Evolutionary conservation across 2,797 vertebrate genomes (phyloP), one percentile per base, ranked within the genome.

Genomic region (Sylvia borin): DNA sequence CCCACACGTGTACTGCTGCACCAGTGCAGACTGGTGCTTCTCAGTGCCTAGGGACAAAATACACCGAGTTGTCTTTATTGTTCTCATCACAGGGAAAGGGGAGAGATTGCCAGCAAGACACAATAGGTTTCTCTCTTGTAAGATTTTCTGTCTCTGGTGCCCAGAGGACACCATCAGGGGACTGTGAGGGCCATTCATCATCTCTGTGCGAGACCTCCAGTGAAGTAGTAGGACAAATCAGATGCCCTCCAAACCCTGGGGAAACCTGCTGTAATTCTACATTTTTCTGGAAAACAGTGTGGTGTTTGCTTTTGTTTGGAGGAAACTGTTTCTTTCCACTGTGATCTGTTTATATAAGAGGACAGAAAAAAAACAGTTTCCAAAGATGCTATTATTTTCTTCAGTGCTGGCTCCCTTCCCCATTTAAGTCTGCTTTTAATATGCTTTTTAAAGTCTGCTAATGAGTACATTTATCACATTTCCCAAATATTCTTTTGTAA

Each of bases 1-100:
- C 22, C 29, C 21, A 13, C 27, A 13, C 1, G 0, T 3, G 17
- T 11, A 10, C 14, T 19, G 51, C 38, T 54, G 14, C 58, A 8
- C 5, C n/a, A 50, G 21, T 4, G 16, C 32, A n/a, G 22, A 11
- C 11, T 17, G 8, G 18, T 14, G 12, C 62, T 66, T 53, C 62
- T 31, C 57, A 51, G 0, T 4, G 50, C 57, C 19, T 19, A 24
- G 64, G 62, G 31, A 48, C 6, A 34, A 34, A n/a, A 75, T 19
- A 27, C 45, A 57, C 32, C 3, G 2, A 4, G 5, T 6, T 76
- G 3, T 55, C 67, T 65, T 48, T 40, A 19, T 40, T 80, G 26
- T 20, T 93, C 34, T 84, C 55, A 47, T 11, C 25, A n/a, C 32
- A 42, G 24, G 25, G 18, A 55, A 77, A 80, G 26, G 38, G 8